phyloP scores from a whole-genome alignment of 2,797 vertebrate genomes.

The Microctenopoma lineatum region DNA sequence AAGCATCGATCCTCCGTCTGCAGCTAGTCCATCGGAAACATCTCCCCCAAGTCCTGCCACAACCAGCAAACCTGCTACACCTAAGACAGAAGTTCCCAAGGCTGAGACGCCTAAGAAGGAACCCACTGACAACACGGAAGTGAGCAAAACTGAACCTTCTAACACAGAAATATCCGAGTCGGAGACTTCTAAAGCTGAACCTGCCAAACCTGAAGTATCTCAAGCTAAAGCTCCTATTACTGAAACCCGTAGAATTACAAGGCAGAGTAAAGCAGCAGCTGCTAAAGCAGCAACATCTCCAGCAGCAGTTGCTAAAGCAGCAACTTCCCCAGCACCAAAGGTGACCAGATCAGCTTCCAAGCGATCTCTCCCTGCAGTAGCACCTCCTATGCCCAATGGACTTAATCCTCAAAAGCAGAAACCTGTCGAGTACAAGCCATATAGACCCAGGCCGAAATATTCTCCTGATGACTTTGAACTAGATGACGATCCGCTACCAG shows the following conservation, averaged over 20 bases:
- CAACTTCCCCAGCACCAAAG: conserved; percentile 49
- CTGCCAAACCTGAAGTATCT: conserved; percentile 13
- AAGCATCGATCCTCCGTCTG: conserved; percentile 34
- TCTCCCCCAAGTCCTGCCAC: conserved; percentile 40
- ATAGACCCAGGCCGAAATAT: conserved; percentile 84
- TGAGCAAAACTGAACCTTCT: conserved; percentile 16
- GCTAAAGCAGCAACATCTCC: conserved; percentile 48
- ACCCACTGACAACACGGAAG: conserved; percentile 22
- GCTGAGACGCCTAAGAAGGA: conserved; percentile 42
- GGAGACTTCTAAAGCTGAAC: conserved; percentile 29
- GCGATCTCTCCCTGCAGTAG: conserved; percentile 77
- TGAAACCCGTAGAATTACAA: conserved; percentile 65
- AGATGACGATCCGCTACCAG: conserved; percentile 79
- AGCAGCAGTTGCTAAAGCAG: background rate
- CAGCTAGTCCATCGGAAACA: conserved; percentile 42
- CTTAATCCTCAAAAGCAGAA: conserved; percentile 75
- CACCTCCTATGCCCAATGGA: conserved; percentile 86
- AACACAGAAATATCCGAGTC: conserved; percentile 36
- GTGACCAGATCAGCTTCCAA: conserved; percentile 68
- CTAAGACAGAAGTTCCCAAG: conserved; percentile 51
- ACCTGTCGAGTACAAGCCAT: conserved; percentile 83
- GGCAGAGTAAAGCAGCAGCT: conserved; percentile 63
- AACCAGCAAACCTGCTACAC: conserved; percentile 45
- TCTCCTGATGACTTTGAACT: conserved; percentile 85
- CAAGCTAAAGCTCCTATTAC: conserved; percentile 18